phyloP scores from a whole-genome alignment of 2,113 vertebrate genomes.

The Pachypanchax playfairii region DNA sequence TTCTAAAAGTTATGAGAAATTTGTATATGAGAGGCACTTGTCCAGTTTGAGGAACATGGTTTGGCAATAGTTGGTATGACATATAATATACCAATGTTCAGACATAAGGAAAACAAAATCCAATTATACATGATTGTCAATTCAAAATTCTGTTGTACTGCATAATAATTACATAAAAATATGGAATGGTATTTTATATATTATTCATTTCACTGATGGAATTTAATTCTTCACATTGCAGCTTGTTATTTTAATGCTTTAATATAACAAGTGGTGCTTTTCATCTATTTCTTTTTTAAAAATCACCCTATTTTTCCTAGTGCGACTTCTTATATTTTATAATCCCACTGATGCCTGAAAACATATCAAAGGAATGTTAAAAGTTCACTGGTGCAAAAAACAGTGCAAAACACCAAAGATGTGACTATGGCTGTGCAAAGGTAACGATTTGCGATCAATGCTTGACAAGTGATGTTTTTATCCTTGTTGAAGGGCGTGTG shows the following conservation, averaged over 20 bases:
- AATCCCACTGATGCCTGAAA: constrained; percentile 52
- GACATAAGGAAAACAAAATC: constrained; percentile 37
- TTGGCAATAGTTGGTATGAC: constrained; percentile 43
- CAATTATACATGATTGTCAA: constrained; percentile 61
- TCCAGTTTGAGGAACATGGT: constrained; percentile 56
- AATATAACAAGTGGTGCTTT: constrained; percentile 31
- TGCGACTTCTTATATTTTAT: constrained; percentile 30
- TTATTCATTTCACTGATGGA: too few relatives aligned
- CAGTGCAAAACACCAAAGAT: constrained; percentile 75
- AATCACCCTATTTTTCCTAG: constrained; percentile 8
- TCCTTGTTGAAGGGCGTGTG: constrained; percentile 12
- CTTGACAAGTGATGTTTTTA: constrained; percentile 49
- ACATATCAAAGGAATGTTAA: constrained; percentile 68
- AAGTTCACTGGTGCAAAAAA: constrained; percentile 73
- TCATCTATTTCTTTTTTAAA: too few relatives aligned
- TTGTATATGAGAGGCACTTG: constrained; percentile 74
- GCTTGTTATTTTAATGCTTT: constrained; percentile 43
- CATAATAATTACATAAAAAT: constrained; percentile 17
- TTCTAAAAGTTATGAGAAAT: constrained; percentile 43
- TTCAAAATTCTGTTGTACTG: constrained; percentile 31
- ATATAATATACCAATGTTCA: constrained; percentile 32
- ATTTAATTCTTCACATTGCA: constrained; percentile 11
- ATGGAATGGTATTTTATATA: constrained; percentile 3
- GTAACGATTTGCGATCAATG: constrained; percentile 41
- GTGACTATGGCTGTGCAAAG: constrained; percentile 70